phyloP scores from a whole-genome alignment of 2,797 vertebrate species.

The Brotula barbata region DNA sequence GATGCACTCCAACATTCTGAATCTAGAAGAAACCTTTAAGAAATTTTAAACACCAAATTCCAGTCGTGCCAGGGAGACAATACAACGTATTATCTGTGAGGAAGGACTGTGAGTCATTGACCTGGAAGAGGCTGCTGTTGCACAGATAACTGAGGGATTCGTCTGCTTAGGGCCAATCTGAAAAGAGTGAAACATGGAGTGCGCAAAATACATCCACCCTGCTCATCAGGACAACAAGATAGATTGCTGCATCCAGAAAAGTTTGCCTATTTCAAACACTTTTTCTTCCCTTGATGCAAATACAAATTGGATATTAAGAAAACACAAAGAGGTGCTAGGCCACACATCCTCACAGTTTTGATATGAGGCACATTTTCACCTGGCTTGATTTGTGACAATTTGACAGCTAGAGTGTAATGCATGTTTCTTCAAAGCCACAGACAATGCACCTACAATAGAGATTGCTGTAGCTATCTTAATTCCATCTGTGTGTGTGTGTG shows the following conservation, averaged over 20 bases:
- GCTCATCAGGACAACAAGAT: slow-evolving; percentile 12
- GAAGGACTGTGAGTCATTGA: slow-evolving; percentile 29
- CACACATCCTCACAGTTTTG: no score
- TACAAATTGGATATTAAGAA: slow-evolving; percentile 33
- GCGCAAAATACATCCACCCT: slow-evolving; percentile 3
- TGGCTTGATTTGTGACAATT: no score
- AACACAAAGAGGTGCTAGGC: slow-evolving; percentile 6
- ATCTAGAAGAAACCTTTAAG: slow-evolving; percentile 6
- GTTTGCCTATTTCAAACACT: slow-evolving; percentile 1
- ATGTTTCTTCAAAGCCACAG: no score
- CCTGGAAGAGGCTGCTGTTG: slow-evolving; percentile 35
- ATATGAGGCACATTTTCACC: no score
- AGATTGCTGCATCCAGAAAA: slow-evolving; percentile 22
- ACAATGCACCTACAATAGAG: no score
- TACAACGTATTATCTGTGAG: slow-evolving; percentile 30
- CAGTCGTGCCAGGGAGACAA: slow-evolving; percentile 19
- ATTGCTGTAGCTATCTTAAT: no score
- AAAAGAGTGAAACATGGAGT: slow-evolving; percentile 12
- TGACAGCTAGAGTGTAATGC: no score
- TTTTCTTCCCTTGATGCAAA: slow-evolving; percentile 7
- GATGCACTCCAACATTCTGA: slow-evolving; percentile 2
- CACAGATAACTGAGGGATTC: slow-evolving; percentile 11
- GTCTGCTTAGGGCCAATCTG: neutral
- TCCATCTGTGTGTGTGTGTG: no score
- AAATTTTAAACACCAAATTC: slow-evolving; percentile 33